phyloP scores from a whole-genome alignment of 2,888 invertebrate species.

The Stramonita haemastoma region DNA sequence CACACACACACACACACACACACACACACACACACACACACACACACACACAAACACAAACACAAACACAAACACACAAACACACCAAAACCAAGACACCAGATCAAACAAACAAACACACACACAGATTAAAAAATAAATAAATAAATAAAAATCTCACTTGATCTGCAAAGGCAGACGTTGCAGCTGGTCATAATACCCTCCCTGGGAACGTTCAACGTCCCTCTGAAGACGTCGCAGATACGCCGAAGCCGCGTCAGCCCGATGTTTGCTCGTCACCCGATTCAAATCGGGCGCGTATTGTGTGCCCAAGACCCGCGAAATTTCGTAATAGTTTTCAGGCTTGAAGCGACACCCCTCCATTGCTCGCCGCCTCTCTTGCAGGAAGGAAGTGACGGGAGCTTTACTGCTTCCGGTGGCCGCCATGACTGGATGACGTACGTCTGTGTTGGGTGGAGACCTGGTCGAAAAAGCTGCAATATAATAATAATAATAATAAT shows the following conservation, averaged over 20 bases:
- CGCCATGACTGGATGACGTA: slow-evolving; percentile 11
- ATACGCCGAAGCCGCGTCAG: slow-evolving; percentile 29
- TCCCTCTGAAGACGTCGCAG: slow-evolving; percentile 24
- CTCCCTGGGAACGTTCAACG: slow-evolving; percentile 28
- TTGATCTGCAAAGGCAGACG: slow-evolving; percentile 19
- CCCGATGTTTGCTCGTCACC: slow-evolving; percentile 18
- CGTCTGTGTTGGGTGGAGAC: not conserved
- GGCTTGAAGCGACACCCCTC: slow-evolving; percentile 16
- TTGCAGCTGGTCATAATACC: slow-evolving; percentile 11
- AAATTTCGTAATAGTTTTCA: slow-evolving; percentile 28
- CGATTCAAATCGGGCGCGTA: slow-evolving; percentile 29
- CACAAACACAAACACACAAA: no score
- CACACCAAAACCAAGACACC: not conserved
- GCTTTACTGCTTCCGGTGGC: not conserved
- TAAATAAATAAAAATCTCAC: not conserved
- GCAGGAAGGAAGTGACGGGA: slow-evolving; percentile 4
- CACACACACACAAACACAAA: no score
- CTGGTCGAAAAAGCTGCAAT: not conserved
- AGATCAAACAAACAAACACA: not conserved
- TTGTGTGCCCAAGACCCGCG: slow-evolving; percentile 1
- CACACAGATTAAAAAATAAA: not conserved
- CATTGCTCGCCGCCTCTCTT: slow-evolving; percentile 6
- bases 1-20: no score
- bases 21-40: no score
- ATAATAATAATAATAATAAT: not conserved